A percentile compares a stretch with the other conserved stretches of the same genome.
Conservation (phyloP, 2,113 vertebrate genomes). For the Salvelinus fontinalis region DNA sequence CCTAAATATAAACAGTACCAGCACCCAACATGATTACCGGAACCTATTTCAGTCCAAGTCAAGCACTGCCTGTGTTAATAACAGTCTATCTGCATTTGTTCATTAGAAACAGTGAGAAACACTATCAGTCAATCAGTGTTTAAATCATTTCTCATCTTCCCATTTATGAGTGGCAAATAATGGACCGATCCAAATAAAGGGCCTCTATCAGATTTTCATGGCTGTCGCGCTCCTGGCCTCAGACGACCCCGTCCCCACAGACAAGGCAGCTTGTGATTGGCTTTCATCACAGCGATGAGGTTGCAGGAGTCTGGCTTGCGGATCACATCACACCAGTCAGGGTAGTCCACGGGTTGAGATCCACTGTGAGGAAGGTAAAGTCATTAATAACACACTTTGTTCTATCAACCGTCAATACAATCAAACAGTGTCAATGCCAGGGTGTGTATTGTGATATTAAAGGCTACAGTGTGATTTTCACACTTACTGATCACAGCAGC, state of each 20-base stretch:
- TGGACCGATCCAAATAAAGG: conserved; percentile 54
- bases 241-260: conserved; percentile 67
- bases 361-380: conserved; percentile 39
- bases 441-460: background rate
- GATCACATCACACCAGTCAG: conserved; percentile 76
- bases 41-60: too few relatives aligned
- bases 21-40: too few relatives aligned
- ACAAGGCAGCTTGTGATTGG: conserved; percentile 73
- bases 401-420: background rate
- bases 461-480: background rate
- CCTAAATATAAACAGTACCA: too few relatives aligned
- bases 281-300: conserved; percentile 72
- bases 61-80: too few relatives aligned
- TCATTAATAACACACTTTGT: background rate
- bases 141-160: background rate
- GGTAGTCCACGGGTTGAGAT: conserved; percentile 72
- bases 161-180: conserved; percentile 33
- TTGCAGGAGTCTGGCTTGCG: conserved; percentile 72
- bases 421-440: background rate
- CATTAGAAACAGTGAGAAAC: background rate
- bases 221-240: conserved; percentile 44
- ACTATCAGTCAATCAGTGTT: background rate
- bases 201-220: conserved; percentile 70
- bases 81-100: too few relatives aligned
- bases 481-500: conserved; percentile 79